Conservation (phyloP, 1,140 invertebrate genomes). For the Apis dorsata region DNA sequence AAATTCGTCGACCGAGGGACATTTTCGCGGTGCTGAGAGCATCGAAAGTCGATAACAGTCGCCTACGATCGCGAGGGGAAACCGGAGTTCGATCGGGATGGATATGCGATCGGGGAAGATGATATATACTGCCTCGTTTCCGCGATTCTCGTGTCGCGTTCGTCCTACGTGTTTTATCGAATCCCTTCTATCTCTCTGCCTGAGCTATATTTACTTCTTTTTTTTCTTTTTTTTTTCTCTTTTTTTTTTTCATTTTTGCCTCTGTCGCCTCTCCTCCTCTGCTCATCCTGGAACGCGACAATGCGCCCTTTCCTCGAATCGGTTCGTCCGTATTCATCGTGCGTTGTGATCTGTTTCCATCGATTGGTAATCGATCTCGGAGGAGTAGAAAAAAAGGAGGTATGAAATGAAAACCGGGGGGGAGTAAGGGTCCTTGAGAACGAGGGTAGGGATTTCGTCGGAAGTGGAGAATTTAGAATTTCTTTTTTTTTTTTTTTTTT, state of each 20-base stretch:
- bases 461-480: slow-evolving; percentile 27
- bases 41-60: slow-evolving; percentile 53
- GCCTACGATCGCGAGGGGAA: slow-evolving; percentile 58
- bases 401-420: slow-evolving; percentile 11
- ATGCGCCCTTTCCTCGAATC: slow-evolving; percentile 36
- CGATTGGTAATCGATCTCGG: slow-evolving; percentile 1
- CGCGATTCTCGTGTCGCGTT: slow-evolving; percentile 40
- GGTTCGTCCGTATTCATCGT: neutral
- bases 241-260: slow-evolving; percentile 38
- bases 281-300: slow-evolving; percentile 53
- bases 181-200: slow-evolving; percentile 34
- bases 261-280: slow-evolving; percentile 63
- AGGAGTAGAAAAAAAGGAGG: neutral
- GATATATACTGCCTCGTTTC: slow-evolving; percentile 50
- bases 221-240: neutral
- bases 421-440: neutral
- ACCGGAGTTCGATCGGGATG: slow-evolving; percentile 49
- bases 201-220: neutral
- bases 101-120: slow-evolving; percentile 25
- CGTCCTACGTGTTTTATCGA: slow-evolving; percentile 29
- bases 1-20: slow-evolving; percentile 48
- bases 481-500: neutral
- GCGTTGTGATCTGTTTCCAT: neutral
- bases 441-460: slow-evolving; percentile 18
- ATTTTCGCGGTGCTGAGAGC: slow-evolving; percentile 46